phyloP scores from a whole-genome alignment of 2,888 invertebrate genomes.

The Dexiosoma caninum region DNA sequence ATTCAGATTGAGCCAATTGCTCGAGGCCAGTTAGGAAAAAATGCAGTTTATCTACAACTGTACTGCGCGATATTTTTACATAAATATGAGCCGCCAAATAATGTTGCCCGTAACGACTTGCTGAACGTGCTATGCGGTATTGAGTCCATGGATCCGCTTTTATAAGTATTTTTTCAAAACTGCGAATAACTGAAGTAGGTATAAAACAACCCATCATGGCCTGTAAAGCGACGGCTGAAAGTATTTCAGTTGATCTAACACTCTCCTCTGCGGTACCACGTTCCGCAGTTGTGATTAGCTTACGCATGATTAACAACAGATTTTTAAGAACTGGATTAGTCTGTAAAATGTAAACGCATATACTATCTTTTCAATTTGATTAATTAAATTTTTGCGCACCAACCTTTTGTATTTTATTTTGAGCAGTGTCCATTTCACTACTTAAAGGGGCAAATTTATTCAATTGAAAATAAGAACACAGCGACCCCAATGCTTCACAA shows the following conservation, averaged over 20 bases:
- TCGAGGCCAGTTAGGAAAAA: constrained; percentile 92
- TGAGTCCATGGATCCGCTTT: constrained; percentile 88
- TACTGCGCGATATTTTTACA: constrained; percentile 82
- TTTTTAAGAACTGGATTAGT: constrained; percentile 72
- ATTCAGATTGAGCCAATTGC: constrained; percentile 86
- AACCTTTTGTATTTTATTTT: constrained; percentile 48
- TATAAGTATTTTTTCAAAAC: constrained; percentile 80
- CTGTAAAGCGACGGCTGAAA: constrained; percentile 91
- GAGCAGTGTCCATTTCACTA: constrained; percentile 70
- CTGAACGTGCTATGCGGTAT: constrained; percentile 91
- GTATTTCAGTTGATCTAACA: constrained; percentile 83
- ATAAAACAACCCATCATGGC: constrained; percentile 85
- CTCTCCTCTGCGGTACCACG: constrained; percentile 72
- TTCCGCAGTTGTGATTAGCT: constrained; percentile 73
- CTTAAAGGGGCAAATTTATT: constrained; percentile 69
- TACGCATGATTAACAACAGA: constrained; percentile 73
- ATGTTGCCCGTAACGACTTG: constrained; percentile 90
- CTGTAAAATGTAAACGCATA: constrained; percentile 54
- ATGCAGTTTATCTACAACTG: constrained; percentile 91
- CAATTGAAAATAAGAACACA: constrained; percentile 81
- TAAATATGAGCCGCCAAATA: constrained; percentile 83
- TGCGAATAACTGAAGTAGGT: constrained; percentile 80
- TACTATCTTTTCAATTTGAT: not conserved
- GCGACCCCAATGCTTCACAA: constrained; percentile 87
- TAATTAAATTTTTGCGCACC: not conserved